Conservation (phyloP, 2,888 invertebrate species). For the Eupithecia pulchellata region DNA sequence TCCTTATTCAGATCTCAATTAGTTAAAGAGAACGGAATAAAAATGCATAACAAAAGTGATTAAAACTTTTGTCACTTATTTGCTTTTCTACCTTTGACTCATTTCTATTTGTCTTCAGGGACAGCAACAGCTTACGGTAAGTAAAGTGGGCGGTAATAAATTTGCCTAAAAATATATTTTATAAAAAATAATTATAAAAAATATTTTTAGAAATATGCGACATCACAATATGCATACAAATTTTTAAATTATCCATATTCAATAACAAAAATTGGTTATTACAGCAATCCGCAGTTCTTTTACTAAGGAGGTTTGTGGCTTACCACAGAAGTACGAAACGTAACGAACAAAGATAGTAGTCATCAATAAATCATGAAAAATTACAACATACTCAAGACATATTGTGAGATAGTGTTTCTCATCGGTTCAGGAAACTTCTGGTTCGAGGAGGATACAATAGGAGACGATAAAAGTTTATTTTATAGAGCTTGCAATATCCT, state of each 20-base stretch:
- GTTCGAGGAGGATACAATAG: constrained; percentile 64
- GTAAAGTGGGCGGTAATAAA: background rate
- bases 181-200: background rate
- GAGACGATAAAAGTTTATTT: constrained; percentile 59
- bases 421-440: constrained; percentile 76
- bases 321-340: background rate
- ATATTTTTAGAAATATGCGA: too few species aligned
- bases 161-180: background rate
- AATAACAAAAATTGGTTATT: background rate
- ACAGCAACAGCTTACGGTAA: constrained; percentile 10
- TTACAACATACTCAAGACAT: constrained; percentile 63
- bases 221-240: too few species aligned
- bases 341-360: background rate
- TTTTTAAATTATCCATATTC: background rate
- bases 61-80: constrained; percentile 37
- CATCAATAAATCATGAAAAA: constrained; percentile 60
- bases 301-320: background rate
- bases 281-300: background rate
- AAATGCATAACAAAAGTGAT: constrained; percentile 12
- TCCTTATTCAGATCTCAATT: constrained; percentile 1
- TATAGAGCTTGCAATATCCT: constrained; percentile 59
- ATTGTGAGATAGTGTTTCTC: constrained; percentile 63
- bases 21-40: background rate
- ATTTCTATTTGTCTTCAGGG: constrained; percentile 30
- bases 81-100: constrained; percentile 14